Evolutionary conservation across 2,113 vertebrate species (phyloP), one percentile per base, ranked within the genome.

Genomic region (Apodemus sylvaticus): DNA sequence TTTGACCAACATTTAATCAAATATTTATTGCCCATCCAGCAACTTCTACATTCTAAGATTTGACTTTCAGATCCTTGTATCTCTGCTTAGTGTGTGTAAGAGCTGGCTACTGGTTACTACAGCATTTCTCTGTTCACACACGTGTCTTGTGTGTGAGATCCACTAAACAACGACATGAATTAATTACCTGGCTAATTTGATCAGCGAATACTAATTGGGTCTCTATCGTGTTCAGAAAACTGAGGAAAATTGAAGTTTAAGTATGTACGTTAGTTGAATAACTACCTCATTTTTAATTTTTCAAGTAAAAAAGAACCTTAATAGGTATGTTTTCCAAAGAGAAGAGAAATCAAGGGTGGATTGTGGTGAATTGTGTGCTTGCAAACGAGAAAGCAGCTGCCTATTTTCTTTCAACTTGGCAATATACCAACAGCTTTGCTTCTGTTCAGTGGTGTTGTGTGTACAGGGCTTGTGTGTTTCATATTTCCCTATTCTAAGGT

Each of bases 111-210:
- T 53, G 58, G 0, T n/a, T 95, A 88, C 39, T 68, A 34, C 91
- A 90, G 60, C 53, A 83, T 93, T 94, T 96, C n/a, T 92, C 66
- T 81, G 19, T 7, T 95, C 55, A n/a, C n/a, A n/a, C n/a, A n/a
- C n/a, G 58, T 26, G 77, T 2, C 42, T 34, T 93, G 71, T 45
- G n/a, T 36, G 5, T 5, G 71, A 94, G 58, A 36, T 85, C 2
- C 93, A 86, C n/a, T 85, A 60, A 91, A 92, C 45, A 94, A 71
- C 11, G 51, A 51, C 92, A 51, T 88, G 60, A 85, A 86, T 91
- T 97, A 78, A 86, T 87, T 97, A 78, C 62, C 53, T 95, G 83
- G 8, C 90, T 90, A 78, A 96, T 86, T 94, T 86, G 78, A 79
- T 58, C 51, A 95, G 55, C 24, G 64, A 7, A 64, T 93, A 93